A percentile compares a stretch with the other conserved stretches of the same genome.
Conservation (phyloP, 1,140 invertebrate genomes). For the Megalopta genalis region DNA sequence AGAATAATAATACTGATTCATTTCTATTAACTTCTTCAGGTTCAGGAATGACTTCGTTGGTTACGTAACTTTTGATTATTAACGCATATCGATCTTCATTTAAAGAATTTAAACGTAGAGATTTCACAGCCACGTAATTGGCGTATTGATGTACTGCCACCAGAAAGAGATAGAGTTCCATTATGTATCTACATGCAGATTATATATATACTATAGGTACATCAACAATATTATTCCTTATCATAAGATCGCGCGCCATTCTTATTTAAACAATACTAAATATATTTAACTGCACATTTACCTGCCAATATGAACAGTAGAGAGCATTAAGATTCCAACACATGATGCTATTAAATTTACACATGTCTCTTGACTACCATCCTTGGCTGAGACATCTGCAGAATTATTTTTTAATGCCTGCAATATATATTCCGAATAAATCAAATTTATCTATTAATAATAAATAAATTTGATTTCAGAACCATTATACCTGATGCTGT, state of each 20-base stretch:
- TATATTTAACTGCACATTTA: constrained; percentile 14
- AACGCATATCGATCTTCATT: constrained; percentile 89
- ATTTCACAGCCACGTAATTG: constrained; percentile 92
- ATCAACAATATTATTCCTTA: constrained; percentile 37
- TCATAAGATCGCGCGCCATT: constrained; percentile 17
- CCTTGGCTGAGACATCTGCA: constrained; percentile 97
- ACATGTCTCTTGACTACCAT: constrained; percentile 96
- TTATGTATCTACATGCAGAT: constrained; percentile 81
- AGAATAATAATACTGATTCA: constrained; percentile 83
- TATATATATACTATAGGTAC: constrained; percentile 22
- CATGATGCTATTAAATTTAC: constrained; percentile 94
- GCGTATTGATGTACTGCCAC: constrained; percentile 91
- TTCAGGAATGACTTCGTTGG: constrained; percentile 76
- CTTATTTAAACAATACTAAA: neutral
- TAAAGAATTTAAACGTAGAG: constrained; percentile 87
- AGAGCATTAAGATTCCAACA: constrained; percentile 88
- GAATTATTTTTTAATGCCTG: constrained; percentile 92
- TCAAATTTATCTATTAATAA: neutral
- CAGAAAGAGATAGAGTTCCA: constrained; percentile 86
- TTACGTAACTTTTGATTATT: constrained; percentile 83
- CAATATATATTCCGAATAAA: neutral
- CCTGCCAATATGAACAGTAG: constrained; percentile 80
- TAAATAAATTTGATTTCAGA: constrained; percentile 13
- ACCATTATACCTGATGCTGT: constrained; percentile 87
- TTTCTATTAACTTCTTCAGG: constrained; percentile 80